Base-by-base conservation (phyloP, 1,140 invertebrate genomes). In the Macrostomum lignano region DNA sequence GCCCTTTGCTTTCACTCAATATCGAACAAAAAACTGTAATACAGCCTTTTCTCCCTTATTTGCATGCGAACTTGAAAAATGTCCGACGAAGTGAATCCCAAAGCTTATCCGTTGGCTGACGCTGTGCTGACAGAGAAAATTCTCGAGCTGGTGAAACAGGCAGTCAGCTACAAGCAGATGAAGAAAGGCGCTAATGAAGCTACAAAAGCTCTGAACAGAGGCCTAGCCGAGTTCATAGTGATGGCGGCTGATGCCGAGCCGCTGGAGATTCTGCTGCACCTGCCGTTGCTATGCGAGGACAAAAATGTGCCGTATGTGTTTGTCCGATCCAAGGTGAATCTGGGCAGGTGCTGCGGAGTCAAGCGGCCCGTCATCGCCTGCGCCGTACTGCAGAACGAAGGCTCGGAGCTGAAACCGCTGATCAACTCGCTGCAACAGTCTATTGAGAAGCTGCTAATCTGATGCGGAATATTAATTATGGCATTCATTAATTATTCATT, bases 271-370 rank as follows among this genome's bases (percentile, higher is more conserved):
- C 59, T 98, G 9, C 58, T 98, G 25, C 91, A 96, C 64, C 67
- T 98, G 42, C 91, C 91, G 7, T 61, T 98, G 21, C 58, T 98
- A 1, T 98, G 91, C 59, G 91, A 98, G 62, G 91, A 98, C 49
- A 98, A 98, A 60, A 98, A 98, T 64, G 88, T 96, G 35, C 84
- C 88, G 1, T 98, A 98, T 56, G 84, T 98, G 15, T 98, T 98
- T 61, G 77, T 96, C 1, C 63, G 76, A 36, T 93, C 82, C 7
- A 96, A 96, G 58, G 76, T 46, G 66, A 86, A 86, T 21, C 57
- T 98, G 20, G 91, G 91, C 4, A 65, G 91, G 43, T 86, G 88
- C 0, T 96, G 88, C 62, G 88, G 88, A 26, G 88, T 98, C 1
- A 84, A 82, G 0, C 63, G 91, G 22, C 75, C 86, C 5, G 81